A percentile compares a stretch with the other conserved stretches of the same genome.
These are phyloP conservation scores for Taphrorychus bicolor DNA, from an alignment of 2,888 invertebrate genomes.

Conservation along the genomic window DNA sequence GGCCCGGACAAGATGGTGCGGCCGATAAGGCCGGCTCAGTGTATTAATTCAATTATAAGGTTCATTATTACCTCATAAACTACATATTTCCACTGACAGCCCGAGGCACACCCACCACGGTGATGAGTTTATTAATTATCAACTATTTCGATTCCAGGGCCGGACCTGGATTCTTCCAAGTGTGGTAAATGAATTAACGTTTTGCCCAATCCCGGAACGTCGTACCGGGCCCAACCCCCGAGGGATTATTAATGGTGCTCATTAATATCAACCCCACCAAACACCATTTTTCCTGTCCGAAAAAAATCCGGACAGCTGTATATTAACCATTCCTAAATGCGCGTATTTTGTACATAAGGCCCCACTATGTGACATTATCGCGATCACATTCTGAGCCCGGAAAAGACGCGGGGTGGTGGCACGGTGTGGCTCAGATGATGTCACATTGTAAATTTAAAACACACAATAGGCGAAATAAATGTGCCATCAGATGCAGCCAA, in stretches of 20 bases:
- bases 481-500: conserved; percentile 31
- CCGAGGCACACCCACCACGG: conserved; percentile 23
- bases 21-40: conserved; percentile 25
- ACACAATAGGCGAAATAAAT: conserved; percentile 29
- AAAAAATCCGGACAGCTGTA: conserved; percentile 41
- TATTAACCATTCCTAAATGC: conserved; percentile 32
- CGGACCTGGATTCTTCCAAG: background rate
- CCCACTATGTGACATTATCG: background rate
- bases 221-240: conserved; percentile 21
- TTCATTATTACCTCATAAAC: conserved; percentile 33
- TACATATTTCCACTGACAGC: conserved; percentile 27
- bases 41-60: conserved; percentile 38
- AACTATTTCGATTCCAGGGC: conserved; percentile 6
- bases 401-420: background rate
- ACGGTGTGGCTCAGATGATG: conserved; percentile 7
- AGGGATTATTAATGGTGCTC: conserved; percentile 27
- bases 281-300: conserved; percentile 38
- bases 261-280: conserved; percentile 30
- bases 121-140: conserved; percentile 40
- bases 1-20: conserved; percentile 31
- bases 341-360: conserved; percentile 19
- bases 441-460: conserved; percentile 24
- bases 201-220: conserved; percentile 16
- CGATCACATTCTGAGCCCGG: conserved; percentile 16
- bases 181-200: conserved; percentile 16